phyloP scores from a whole-genome alignment of 2,888 invertebrate species.

The Thalpophila matura region DNA sequence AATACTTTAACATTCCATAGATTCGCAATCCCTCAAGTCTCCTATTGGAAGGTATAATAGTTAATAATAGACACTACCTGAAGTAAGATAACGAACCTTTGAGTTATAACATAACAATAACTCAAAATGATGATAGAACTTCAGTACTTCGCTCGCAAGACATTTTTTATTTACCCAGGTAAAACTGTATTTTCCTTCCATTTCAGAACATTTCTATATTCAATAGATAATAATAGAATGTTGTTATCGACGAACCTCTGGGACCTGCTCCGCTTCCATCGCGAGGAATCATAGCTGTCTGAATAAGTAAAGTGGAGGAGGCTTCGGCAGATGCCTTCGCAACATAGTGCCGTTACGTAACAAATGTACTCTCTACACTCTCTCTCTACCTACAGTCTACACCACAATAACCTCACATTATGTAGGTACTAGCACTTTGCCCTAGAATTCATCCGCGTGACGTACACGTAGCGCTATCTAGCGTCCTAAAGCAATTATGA shows the following conservation, averaged over 20 bases:
- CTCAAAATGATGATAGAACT: neutral
- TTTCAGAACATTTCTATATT: constrained; percentile 41
- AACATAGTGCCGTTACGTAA: constrained; percentile 57
- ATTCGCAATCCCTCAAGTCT: no score
- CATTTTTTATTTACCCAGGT: constrained; percentile 10
- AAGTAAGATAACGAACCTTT: neutral
- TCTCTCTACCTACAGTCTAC: no score
- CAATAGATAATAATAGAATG: constrained; percentile 53
- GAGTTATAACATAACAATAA: neutral
- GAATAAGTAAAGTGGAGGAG: constrained; percentile 64
- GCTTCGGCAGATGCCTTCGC: constrained; percentile 30
- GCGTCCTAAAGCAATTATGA: no score
- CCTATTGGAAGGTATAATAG: no score
- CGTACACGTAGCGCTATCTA: no score
- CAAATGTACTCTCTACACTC: constrained; percentile 57
- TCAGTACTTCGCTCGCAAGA: neutral
- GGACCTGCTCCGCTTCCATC: constrained; percentile 41
- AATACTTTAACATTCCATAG: no score
- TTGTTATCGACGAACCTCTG: constrained; percentile 47
- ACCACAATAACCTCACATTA: constrained; percentile 51
- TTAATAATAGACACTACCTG: no score
- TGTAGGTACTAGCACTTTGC: no score
- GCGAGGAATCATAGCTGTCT: constrained; percentile 49
- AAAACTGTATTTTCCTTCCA: constrained; percentile 31
- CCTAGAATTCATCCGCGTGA: no score